phyloP scores from a whole-genome alignment of 2,888 invertebrate genomes.

The Iselma pallidipennis region DNA sequence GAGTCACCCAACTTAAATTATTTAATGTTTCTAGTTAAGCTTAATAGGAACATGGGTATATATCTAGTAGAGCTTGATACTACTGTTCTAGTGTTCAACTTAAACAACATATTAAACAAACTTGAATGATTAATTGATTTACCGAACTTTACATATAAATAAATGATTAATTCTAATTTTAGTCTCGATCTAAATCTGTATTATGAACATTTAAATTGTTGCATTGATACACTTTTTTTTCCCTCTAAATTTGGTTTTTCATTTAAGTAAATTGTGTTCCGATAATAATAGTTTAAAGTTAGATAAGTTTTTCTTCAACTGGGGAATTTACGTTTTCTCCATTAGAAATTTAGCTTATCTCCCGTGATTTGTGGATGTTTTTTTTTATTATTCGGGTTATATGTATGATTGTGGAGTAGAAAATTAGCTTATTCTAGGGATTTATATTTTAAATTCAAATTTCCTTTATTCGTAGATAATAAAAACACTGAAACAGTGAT shows the following conservation, averaged over 20 bases:
- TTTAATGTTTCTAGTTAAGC: too few relatives aligned
- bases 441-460: neutral
- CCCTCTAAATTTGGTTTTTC: too few relatives aligned
- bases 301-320: neutral
- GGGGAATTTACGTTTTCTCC: neutral
- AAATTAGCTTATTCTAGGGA: neutral
- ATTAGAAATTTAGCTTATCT: neutral
- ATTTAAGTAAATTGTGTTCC: too few relatives aligned
- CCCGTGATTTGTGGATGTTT: neutral
- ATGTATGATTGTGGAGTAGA: neutral
- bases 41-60: too few relatives aligned
- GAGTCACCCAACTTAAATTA: too few relatives aligned
- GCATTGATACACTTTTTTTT: too few relatives aligned
- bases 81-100: neutral
- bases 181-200: neutral
- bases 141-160: neutral
- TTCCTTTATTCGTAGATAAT: neutral
- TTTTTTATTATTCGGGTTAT: too few relatives aligned
- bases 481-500: neutral
- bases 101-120: neutral
- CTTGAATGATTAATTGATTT: neutral
- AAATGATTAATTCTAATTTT: neutral
- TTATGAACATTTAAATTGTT: too few relatives aligned
- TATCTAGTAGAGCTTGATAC: too few relatives aligned
- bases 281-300: neutral